Evolutionary conservation across 2,888 invertebrate genomes (phyloP), one percentile per base, ranked within the genome.

Genomic region (Leptopterna dolabrata): DNA sequence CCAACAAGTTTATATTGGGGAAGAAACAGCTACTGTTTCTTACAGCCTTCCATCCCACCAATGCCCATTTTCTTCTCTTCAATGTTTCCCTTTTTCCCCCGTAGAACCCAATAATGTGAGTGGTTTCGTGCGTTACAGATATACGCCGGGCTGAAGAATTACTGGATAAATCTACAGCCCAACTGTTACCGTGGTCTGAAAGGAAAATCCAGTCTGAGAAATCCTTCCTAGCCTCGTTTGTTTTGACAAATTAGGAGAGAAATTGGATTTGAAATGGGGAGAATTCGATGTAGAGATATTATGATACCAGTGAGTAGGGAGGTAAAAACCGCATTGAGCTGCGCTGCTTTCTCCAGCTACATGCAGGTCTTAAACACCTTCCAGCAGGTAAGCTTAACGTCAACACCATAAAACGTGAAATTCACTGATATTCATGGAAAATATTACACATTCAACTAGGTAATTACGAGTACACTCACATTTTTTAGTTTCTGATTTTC

Each of bases 11-110:
- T 63, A 63, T 63, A 63, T 24, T 63, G 63, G 24, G 27, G 63
- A 63, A 63, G 63, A 63, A 63, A 63, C 63, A 11, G 63, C 24
- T 63, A 63, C 63, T 63, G 63, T 63, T 63, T 63, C 63, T 63
- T 63, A 63, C 19, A 63, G 19, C 13, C 63, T 63, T 63, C 27
- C 63, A 51, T 51, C 51, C 51, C 6, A 14, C n/a, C 51, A 11
- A 11, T 2, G 16, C 51, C 51, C 51, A 27, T 63, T 63, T 63
- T 63, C 63, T 24, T 63, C 24, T 24, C 63, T 63, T 24, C 63
- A 63, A 63, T 24, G 19, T 7, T 55, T 19, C 63, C 24, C 19
- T 0, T 11, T 24, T 63, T 55, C 55, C 19, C 7, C 63, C 11
- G 36, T 19, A 27, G 63, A 63, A 24, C 24, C 63, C 63, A 63